Evolutionary conservation across 2,797 vertebrate species (phyloP), one percentile per base, ranked within the genome.

Genomic region (Oreonectes daqikongensis): DNA sequence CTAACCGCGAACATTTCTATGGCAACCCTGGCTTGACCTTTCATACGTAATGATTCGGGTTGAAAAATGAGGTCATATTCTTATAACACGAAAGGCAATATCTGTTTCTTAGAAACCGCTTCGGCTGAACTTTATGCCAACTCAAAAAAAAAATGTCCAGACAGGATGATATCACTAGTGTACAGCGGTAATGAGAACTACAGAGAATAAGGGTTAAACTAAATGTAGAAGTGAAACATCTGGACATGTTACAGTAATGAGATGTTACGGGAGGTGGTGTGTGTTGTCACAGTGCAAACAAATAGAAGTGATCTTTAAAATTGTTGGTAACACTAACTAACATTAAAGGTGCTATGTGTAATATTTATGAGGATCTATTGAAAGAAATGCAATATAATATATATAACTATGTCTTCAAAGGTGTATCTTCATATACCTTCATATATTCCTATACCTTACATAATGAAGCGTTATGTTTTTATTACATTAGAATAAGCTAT

Each of bases 1-100:
- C 66, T 74, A 40, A 82, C 52, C 28, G 40, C 70, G 42, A 69
- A 67, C 32, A 81, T 86, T 85, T 82, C 80, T 82, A 85, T 85
- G 81, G 79, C 78, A 86, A 87, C 77, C 26, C 74, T 69, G 53
- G 55, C 20, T 26, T 48, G 22, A 0, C 71, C 75, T 10, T 75
- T 42, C 61, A 77, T 55, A 76, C 17, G 32, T 35, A 66, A 55
- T 73, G 48, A 70, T 74, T 72, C 60, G 42, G 50, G n/a, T 5
- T 66, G 44, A 50, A 66, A 60, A 50, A 79, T 55, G 14, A 69
- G 78, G 5, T 61, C 71, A 60, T 72, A 46, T 40, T 46, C 44
- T 30, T 26, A 5, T 9, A 63, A 55, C 22, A 55, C 22, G 2
- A 55, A 55, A 55, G 11, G 22, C 52, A 3, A n/a, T 20, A 50